Evolutionary conservation across 53 echinoderm and acorn worm genomes (phyloP).

Genomic region (Echinometra lucunter): DNA sequence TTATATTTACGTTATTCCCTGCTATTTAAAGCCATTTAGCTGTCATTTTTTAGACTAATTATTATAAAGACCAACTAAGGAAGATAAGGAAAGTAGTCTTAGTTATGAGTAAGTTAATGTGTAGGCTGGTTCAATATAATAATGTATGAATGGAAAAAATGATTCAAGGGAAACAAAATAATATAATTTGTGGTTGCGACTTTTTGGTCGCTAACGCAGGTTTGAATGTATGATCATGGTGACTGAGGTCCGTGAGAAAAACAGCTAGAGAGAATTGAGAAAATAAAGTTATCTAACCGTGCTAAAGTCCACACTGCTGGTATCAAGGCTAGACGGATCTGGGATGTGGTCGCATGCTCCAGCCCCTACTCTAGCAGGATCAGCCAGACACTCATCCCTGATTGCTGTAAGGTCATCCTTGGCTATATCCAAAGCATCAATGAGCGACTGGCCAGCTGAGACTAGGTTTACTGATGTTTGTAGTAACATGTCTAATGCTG

Average conservation of each 20-base stretch:
- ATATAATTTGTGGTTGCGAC: too few relatives aligned
- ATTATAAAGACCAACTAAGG: too few relatives aligned
- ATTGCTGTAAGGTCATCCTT: slow-evolving; percentile 49
- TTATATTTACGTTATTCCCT: too few relatives aligned
- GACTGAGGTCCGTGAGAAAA: background rate
- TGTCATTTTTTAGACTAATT: too few relatives aligned
- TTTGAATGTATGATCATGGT: background rate
- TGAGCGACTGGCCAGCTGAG: slow-evolving; percentile 47
- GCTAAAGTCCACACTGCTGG: slow-evolving; percentile 33
- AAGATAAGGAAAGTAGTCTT: too few relatives aligned
- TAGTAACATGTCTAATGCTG: slow-evolving; percentile 20
- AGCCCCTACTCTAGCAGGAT: background rate
- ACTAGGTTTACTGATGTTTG: slow-evolving; percentile 14
- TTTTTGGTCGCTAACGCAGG: too few relatives aligned
- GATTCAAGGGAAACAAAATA: too few relatives aligned
- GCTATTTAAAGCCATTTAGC: too few relatives aligned
- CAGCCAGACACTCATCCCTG: slow-evolving; percentile 53
- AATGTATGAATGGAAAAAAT: too few relatives aligned
- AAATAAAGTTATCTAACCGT: slow-evolving; percentile 10
- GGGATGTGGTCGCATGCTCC: slow-evolving; percentile 56
- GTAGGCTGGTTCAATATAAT: too few relatives aligned
- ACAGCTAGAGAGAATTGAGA: background rate
- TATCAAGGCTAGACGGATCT: slow-evolving; percentile 33
- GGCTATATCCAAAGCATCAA: background rate
- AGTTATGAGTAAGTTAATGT: too few relatives aligned